Percentiles rank a stretch among this genome's conserved stretches.
phyloP scores from a whole-genome alignment of 2,888 invertebrate genomes.

The Agonopterix alstromeriana region DNA sequence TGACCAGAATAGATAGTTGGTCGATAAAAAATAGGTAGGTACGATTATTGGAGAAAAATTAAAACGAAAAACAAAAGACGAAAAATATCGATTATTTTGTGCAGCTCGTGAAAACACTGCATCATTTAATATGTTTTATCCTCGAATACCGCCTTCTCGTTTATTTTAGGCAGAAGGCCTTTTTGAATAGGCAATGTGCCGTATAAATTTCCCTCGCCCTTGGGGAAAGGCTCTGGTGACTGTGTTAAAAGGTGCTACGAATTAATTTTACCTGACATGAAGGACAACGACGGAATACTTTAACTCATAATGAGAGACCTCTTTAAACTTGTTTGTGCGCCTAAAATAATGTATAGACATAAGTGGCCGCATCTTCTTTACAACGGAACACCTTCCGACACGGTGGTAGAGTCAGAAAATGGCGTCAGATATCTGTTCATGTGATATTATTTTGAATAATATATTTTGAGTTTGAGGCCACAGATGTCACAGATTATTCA shows the following conservation, averaged over 20 bases:
- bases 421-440: too few species aligned
- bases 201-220: conserved; percentile 61
- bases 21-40: too few species aligned
- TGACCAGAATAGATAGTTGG: too few species aligned
- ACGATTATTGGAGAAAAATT: too few species aligned
- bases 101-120: conserved; percentile 9
- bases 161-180: conserved; percentile 56
- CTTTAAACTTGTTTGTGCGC: conserved; percentile 28
- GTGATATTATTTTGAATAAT: too few species aligned
- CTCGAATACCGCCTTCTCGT: conserved; percentile 40
- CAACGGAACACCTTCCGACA: too few species aligned
- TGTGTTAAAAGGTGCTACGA: conserved; percentile 61
- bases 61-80: too few species aligned
- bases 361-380: too few species aligned
- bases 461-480: too few species aligned
- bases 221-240: conserved; percentile 44
- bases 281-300: conserved; percentile 50
- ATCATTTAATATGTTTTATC: conserved; percentile 23
- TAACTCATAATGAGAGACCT: conserved; percentile 51
- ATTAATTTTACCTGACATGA: conserved; percentile 67
- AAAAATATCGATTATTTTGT: too few species aligned
- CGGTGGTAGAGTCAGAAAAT: too few species aligned
- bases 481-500: too few species aligned
- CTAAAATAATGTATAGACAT: background rate
- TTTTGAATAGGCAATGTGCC: conserved; percentile 68